phyloP scores from a whole-genome alignment of 2,797 vertebrate genomes.

The Erithacus rubecula region DNA sequence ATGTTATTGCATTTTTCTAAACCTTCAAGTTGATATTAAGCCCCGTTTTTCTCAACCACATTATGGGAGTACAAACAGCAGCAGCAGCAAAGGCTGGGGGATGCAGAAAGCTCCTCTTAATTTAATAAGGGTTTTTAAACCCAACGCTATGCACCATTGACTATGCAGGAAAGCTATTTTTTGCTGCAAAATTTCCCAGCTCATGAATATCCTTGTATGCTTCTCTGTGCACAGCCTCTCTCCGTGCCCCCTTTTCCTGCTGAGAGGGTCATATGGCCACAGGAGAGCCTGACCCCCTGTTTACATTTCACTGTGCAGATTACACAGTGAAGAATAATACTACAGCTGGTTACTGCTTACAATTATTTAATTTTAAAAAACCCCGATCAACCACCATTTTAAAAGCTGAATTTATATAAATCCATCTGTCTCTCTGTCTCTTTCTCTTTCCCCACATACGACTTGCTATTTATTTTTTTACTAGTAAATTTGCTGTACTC shows the following conservation, averaged over 20 bases:
- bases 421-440: not conserved
- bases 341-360: constrained; percentile 8
- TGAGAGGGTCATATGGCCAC: constrained; percentile 53
- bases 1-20: constrained; percentile 69
- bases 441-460: not conserved
- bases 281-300: constrained; percentile 38
- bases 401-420: constrained; percentile 33
- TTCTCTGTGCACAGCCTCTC: constrained; percentile 27
- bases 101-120: constrained; percentile 54
- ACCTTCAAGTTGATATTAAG: constrained; percentile 61
- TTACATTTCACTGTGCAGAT: constrained; percentile 52
- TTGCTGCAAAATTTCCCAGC: constrained; percentile 31
- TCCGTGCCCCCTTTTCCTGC: constrained; percentile 28
- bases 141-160: constrained; percentile 58
- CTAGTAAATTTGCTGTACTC: not conserved
- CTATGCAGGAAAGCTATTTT: constrained; percentile 52
- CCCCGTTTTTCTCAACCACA: constrained; percentile 16
- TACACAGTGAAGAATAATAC: constrained; percentile 33
- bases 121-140: constrained; percentile 62
- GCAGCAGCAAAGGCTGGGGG: not conserved
- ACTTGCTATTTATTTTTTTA: constrained; percentile 12
- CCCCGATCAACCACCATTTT: not conserved
- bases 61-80: constrained; percentile 52
- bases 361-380: constrained; percentile 42
- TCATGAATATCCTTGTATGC: constrained; percentile 28